phyloP scores from a whole-genome alignment of 2,113 vertebrate species.

The Rhabdomys dilectus region DNA sequence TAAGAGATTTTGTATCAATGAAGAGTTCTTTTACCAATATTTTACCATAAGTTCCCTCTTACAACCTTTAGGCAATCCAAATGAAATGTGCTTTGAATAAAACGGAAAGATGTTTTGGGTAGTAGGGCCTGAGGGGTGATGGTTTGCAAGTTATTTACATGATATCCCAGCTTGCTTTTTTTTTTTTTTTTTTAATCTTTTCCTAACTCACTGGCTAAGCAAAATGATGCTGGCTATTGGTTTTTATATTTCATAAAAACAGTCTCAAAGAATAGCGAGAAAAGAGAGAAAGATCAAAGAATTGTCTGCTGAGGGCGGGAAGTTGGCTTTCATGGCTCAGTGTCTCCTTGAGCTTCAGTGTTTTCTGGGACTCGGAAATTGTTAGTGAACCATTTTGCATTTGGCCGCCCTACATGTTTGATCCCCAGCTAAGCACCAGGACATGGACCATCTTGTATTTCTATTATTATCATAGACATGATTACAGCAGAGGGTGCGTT shows the following conservation, averaged over 20 bases:
- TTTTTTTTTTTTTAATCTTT: slow-evolving; percentile 57
- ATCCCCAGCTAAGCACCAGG: background rate
- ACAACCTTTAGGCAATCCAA: slow-evolving; percentile 18
- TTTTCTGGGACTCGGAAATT: background rate
- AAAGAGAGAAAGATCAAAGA: background rate
- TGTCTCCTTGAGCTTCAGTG: background rate
- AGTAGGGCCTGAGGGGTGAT: background rate
- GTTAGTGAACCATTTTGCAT: background rate
- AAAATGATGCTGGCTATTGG: background rate
- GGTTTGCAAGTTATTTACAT: slow-evolving; percentile 72
- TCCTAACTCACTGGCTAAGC: slow-evolving; percentile 35
- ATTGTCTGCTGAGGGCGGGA: background rate
- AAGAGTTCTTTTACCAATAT: background rate
- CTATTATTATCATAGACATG: background rate
- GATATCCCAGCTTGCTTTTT: slow-evolving; percentile 8
- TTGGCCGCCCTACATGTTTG: background rate
- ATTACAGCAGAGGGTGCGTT: rapidly evolving
- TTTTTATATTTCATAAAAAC: background rate
- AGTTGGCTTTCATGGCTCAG: background rate
- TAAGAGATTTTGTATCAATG: background rate
- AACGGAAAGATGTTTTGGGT: slow-evolving; percentile 45
- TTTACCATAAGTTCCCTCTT: background rate
- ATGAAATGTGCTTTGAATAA: slow-evolving; percentile 71
- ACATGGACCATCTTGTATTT: background rate
- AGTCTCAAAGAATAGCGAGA: background rate